Evolutionary conservation across 92 coral and sea anemone species (phyloP).

Genomic region (Porites divaricata): DNA sequence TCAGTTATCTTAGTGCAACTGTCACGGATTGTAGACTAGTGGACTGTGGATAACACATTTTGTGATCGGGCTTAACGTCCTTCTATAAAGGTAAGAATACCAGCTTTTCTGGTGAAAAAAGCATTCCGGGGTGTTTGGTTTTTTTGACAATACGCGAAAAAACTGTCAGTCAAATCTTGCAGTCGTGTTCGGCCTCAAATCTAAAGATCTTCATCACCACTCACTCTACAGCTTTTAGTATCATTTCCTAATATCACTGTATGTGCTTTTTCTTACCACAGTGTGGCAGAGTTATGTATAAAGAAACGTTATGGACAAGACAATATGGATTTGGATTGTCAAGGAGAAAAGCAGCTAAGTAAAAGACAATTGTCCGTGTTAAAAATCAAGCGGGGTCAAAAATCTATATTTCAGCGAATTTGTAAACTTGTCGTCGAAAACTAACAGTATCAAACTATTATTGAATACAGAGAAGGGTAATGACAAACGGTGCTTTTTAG

Average conservation of each 20-base stretch:
- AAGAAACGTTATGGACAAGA: conserved; percentile 22
- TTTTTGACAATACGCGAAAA: too few species aligned
- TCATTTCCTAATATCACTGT: not conserved
- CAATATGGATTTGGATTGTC: not conserved
- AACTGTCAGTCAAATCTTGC: too few species aligned
- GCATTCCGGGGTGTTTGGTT: too few species aligned
- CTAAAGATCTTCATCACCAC: too few species aligned
- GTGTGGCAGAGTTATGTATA: conserved; percentile 42
- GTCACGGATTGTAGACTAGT: too few species aligned
- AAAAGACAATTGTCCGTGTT: conserved; percentile 28
- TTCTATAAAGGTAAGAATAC: too few species aligned
- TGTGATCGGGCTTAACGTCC: too few species aligned
- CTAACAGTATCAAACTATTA: not conserved
- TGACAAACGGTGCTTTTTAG: not conserved
- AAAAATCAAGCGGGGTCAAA: conserved; percentile 39
- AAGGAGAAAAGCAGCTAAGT: conserved; percentile 1
- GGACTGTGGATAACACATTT: too few species aligned
- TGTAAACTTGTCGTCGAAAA: conserved; percentile 25
- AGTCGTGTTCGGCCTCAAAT: too few species aligned
- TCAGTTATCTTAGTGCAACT: too few species aligned
- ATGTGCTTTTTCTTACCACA: not conserved
- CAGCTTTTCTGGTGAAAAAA: too few species aligned
- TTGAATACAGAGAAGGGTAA: not conserved
- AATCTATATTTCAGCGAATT: conserved; percentile 34
- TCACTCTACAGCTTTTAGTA: too few species aligned